These are phyloP conservation scores for Lucifuga dentata DNA, from an alignment of 2,113 vertebrate species.

Conservation along the genomic window DNA sequence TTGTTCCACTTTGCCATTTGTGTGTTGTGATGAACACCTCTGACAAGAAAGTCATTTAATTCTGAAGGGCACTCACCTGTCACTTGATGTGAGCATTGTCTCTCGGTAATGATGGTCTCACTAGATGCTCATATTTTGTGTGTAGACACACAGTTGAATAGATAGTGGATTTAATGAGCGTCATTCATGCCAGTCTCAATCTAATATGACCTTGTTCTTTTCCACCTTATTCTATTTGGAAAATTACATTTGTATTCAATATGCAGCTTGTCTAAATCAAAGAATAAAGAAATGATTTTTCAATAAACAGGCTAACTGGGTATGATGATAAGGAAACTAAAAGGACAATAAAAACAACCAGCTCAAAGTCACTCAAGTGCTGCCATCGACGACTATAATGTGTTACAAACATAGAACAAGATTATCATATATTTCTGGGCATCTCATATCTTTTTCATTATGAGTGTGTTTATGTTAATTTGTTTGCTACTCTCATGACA, in stretches of 20 bases:
- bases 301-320: slow-evolving; percentile 9
- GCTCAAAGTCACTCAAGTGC: slow-evolving; percentile 38
- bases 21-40: not conserved
- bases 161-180: slow-evolving; percentile 63
- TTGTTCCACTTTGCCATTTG: not conserved
- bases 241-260: slow-evolving; percentile 44
- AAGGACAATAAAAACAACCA: slow-evolving; percentile 10
- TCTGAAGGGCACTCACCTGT: slow-evolving; percentile 31
- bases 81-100: slow-evolving; percentile 6
- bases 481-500: slow-evolving; percentile 19
- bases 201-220: slow-evolving; percentile 57
- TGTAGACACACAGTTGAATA: slow-evolving; percentile 27
- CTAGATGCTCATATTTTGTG: slow-evolving; percentile 19
- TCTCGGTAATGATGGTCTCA: slow-evolving; percentile 35
- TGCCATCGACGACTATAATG: slow-evolving; percentile 36
- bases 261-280: not conserved
- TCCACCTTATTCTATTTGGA: slow-evolving; percentile 19
- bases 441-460: slow-evolving; percentile 35
- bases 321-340: slow-evolving; percentile 27
- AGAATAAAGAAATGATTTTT: slow-evolving; percentile 29
- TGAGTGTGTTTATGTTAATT: slow-evolving; percentile 31
- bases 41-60: slow-evolving; percentile 1
- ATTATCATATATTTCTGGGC: slow-evolving; percentile 33
- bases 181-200: slow-evolving; percentile 36
- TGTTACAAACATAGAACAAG: slow-evolving; percentile 20